These are phyloP conservation scores for Amphiura filiformis DNA, from an alignment of 35 echinoderm and acorn worm genomes.

Conservation along the genomic window DNA sequence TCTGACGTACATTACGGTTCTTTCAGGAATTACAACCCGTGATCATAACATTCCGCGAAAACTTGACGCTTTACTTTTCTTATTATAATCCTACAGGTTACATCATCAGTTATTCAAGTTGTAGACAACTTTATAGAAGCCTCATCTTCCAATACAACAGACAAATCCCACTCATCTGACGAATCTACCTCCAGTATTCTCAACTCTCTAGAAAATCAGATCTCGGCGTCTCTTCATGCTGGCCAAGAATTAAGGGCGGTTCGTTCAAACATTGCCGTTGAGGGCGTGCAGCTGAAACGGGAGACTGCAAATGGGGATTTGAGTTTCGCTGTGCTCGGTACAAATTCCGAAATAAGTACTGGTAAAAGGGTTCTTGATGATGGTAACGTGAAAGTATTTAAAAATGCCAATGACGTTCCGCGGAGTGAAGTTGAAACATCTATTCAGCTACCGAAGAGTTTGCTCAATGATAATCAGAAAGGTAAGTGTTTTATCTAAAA, in stretches of 20 bases:
- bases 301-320: neutral
- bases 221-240: neutral
- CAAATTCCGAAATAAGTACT: neutral
- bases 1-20: too few species aligned
- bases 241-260: neutral
- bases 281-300: neutral
- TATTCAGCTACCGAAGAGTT: neutral
- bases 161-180: neutral
- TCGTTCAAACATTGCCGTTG: neutral
- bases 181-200: neutral
- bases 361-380: neutral
- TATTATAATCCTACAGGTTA: too few species aligned
- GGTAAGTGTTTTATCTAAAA: neutral
- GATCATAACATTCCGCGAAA: too few species aligned
- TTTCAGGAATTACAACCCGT: too few species aligned
- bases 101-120: neutral
- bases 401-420: neutral
- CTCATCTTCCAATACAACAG: neutral
- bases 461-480: neutral
- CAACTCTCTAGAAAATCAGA: neutral
- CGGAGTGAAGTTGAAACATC: neutral
- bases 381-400: neutral
- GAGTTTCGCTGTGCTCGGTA: neutral
- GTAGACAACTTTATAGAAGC: conserved; percentile 16
- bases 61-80: too few species aligned